A percentile compares a stretch with the other conserved stretches of the same genome.
Conservation (phyloP, 2,888 invertebrate genomes). For the Drosophila multiciliata region DNA sequence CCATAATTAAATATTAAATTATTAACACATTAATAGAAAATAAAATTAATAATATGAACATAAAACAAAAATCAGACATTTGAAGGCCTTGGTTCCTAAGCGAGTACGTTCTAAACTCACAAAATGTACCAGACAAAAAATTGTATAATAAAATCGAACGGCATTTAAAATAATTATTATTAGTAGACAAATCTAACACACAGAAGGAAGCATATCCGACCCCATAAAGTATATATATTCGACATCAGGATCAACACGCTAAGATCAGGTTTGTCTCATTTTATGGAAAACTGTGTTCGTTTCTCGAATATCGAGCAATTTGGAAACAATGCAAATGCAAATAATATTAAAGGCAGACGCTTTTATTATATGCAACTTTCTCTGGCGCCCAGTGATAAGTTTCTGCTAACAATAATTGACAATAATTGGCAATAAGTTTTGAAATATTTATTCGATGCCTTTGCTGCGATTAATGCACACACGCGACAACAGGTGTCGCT, state of each 20-base stretch:
- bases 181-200: neutral
- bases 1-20: neutral
- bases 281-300: neutral
- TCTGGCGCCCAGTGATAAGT: neutral
- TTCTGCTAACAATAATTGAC: neutral
- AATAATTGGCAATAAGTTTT: neutral
- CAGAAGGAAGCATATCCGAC: neutral
- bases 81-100: neutral
- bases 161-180: neutral
- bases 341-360: neutral
- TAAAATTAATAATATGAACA: neutral
- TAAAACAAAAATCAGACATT: neutral
- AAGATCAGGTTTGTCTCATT: neutral
- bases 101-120: neutral
- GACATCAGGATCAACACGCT: neutral
- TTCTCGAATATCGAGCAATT: neutral
- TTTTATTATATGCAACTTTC: neutral
- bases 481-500: conserved; percentile 32
- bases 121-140: neutral
- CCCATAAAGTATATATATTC: neutral
- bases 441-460: neutral
- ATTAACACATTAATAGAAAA: neutral
- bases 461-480: neutral
- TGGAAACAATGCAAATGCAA: neutral
- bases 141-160: neutral